A percentile compares a stretch with the other conserved stretches of the same genome.
Conservation (phyloP, 2,888 invertebrate species). For the Acleris cristana region DNA sequence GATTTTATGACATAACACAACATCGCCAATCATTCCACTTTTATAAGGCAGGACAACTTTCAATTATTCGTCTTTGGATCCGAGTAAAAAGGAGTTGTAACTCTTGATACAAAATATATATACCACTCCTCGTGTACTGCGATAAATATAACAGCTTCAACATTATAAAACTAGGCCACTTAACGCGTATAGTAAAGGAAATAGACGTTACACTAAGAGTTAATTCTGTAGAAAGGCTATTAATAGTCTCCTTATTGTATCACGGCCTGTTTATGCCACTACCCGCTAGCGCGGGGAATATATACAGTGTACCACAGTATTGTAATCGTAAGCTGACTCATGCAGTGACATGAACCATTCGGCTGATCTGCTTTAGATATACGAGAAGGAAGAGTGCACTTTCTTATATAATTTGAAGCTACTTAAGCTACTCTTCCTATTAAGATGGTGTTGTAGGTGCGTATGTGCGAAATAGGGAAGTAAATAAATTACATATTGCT, state of each 20-base stretch:
- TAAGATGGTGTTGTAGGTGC: too few relatives aligned
- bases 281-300: background rate
- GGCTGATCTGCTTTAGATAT: background rate
- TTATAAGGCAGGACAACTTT: too few relatives aligned
- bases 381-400: too few relatives aligned
- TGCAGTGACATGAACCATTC: constrained; percentile 1
- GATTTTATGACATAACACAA: too few relatives aligned
- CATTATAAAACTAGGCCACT: constrained; percentile 20
- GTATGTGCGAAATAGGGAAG: too few relatives aligned
- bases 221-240: constrained; percentile 22
- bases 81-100: too few relatives aligned
- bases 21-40: too few relatives aligned
- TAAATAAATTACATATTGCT: too few relatives aligned
- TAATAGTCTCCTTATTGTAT: constrained; percentile 31
- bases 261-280: constrained; percentile 20
- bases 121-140: background rate
- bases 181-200: constrained; percentile 12
- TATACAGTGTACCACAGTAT: constrained; percentile 21
- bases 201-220: constrained; percentile 7
- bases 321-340: constrained; percentile 27
- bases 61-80: too few relatives aligned
- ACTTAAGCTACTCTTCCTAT: too few relatives aligned
- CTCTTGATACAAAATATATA: background rate
- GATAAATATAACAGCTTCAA: background rate
- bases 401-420: too few relatives aligned